phyloP scores from a whole-genome alignment of 2,113 vertebrate species.

The Xerus inauris region DNA sequence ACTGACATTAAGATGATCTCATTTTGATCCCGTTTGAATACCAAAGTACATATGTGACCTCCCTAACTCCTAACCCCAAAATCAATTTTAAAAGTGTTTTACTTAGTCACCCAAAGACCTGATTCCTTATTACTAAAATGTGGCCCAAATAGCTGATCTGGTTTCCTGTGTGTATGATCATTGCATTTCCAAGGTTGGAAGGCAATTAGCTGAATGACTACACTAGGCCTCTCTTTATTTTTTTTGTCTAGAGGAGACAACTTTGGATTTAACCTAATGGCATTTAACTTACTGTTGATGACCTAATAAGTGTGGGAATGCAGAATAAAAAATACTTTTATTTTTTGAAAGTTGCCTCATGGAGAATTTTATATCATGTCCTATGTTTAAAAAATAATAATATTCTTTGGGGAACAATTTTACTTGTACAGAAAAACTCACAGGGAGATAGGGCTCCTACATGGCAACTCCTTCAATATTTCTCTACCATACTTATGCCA shows the following conservation, averaged over 20 bases:
- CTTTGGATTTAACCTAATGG: not conserved
- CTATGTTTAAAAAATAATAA: not conserved
- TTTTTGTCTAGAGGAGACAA: not conserved
- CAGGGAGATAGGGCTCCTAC: not conserved
- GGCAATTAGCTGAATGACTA: slow-evolving; percentile 58
- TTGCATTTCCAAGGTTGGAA: slow-evolving; percentile 64
- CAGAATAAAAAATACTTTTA: not conserved
- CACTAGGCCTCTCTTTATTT: not conserved
- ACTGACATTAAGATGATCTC: slow-evolving; percentile 1
- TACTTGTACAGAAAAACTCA: not conserved
- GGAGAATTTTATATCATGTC: not conserved
- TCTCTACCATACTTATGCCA: not conserved
- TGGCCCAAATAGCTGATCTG: slow-evolving; percentile 54
- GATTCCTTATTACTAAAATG: slow-evolving; percentile 58
- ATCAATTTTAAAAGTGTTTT: not conserved
- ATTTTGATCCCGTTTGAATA: not conserved
- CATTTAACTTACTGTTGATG: not conserved
- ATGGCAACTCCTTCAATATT: not conserved
- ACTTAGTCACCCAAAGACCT: slow-evolving; percentile 11
- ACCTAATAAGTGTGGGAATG: not conserved
- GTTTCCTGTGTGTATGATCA: not conserved
- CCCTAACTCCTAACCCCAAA: not conserved
- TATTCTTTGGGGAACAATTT: not conserved
- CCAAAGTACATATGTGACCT: not conserved
- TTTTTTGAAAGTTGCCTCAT: not conserved